These are phyloP conservation scores for Muscina levida DNA, from an alignment of 2,888 invertebrate species.

Conservation along the genomic window DNA sequence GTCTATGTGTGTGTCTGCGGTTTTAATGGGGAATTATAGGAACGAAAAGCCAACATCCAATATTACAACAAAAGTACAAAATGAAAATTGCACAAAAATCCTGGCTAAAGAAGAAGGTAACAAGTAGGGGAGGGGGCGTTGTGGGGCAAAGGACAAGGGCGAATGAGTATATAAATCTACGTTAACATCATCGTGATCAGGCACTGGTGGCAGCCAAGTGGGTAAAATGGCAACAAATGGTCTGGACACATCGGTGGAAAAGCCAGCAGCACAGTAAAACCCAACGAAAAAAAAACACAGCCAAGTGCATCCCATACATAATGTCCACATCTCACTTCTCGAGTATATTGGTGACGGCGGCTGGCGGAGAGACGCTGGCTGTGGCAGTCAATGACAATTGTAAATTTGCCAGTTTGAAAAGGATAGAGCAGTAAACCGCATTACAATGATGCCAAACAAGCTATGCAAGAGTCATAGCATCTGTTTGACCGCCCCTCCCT, in stretches of 20 bases:
- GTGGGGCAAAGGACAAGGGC: background rate
- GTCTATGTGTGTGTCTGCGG: background rate
- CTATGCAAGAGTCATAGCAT: slow-evolving; percentile 52
- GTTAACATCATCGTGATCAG: slow-evolving; percentile 18
- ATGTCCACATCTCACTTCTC: no score
- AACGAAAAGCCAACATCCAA: slow-evolving; percentile 4
- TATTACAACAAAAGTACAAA: background rate
- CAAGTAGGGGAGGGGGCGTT: no score
- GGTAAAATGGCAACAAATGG: slow-evolving; percentile 20
- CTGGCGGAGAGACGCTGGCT: background rate
- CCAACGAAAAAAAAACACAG: no score
- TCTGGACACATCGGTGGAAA: slow-evolving; percentile 12
- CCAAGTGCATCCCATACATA: no score
- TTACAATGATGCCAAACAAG: slow-evolving; percentile 57
- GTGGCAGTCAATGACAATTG: slow-evolving; percentile 21
- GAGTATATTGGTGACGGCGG: background rate
- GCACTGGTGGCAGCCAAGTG: background rate
- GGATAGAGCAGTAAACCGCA: slow-evolving; percentile 46
- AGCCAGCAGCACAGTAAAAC: no score
- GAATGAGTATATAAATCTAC: slow-evolving; percentile 24
- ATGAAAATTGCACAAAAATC: slow-evolving; percentile 7
- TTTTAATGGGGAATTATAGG: slow-evolving; percentile 5
- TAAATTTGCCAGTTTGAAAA: slow-evolving; percentile 7
- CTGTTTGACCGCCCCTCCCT: no score
- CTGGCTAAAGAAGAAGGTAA: no score